phyloP scores from a whole-genome alignment of 2,797 vertebrate genomes.

The Lepus oiostolus region DNA sequence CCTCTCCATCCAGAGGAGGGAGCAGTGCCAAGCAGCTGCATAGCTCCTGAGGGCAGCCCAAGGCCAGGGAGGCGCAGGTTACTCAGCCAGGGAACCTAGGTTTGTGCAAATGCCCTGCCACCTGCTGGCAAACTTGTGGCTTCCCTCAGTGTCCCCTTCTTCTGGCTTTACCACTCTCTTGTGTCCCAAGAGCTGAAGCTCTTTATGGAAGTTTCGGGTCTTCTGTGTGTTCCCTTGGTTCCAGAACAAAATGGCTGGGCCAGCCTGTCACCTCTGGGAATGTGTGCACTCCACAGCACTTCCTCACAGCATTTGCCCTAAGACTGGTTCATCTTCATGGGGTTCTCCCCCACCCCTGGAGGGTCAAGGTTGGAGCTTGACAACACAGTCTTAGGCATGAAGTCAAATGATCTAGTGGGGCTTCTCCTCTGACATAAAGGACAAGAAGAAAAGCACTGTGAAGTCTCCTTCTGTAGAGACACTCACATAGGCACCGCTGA shows the following conservation, averaged over 20 bases:
- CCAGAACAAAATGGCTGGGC: neutral
- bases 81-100: neutral
- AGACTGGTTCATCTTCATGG: neutral
- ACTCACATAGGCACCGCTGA: neutral
- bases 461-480: neutral
- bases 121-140: neutral
- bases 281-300: neutral
- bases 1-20: neutral
- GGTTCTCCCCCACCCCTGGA: neutral
- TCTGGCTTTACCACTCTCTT: neutral
- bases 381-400: neutral
- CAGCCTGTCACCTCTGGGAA: neutral
- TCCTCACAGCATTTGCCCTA: neutral
- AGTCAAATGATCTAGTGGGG: neutral
- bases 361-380: neutral
- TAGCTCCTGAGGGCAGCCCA: neutral
- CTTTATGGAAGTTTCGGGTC: neutral
- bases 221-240: neutral
- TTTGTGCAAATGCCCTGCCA: neutral
- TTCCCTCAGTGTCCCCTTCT: neutral
- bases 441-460: neutral
- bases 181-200: neutral
- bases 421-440: neutral
- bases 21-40: neutral
- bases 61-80: neutral